Conservation (phyloP, 2,797 vertebrate species). For the Falco naumanni region DNA sequence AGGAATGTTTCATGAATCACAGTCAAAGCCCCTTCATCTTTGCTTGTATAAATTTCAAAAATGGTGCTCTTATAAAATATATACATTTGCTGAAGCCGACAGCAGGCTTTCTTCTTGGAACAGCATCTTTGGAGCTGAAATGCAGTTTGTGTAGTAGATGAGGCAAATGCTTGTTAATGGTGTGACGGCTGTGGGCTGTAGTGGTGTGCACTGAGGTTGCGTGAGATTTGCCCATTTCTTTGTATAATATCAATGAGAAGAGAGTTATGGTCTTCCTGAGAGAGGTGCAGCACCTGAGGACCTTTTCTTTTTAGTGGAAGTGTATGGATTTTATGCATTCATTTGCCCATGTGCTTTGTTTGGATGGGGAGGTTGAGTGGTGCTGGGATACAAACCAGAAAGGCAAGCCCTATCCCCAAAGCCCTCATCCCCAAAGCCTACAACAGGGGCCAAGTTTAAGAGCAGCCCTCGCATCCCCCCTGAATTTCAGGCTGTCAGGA, state of each 20-base stretch:
- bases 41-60: background rate
- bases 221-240: background rate
- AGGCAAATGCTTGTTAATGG: background rate
- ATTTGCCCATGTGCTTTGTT: fast-evolving
- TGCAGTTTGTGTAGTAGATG: background rate
- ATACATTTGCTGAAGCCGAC: fast-evolving
- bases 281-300: background rate
- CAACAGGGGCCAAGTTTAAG: background rate
- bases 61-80: background rate
- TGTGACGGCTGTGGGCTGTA: background rate
- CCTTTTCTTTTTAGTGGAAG: background rate
- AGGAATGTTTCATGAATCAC: conserved; percentile 25
- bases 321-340: background rate
- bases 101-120: background rate
- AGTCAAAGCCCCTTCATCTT: background rate
- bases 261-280: fast-evolving
- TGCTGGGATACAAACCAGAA: background rate
- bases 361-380: background rate
- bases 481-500: background rate
- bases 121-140: background rate
- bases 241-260: fast-evolving
- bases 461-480: background rate
- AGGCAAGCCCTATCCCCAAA: background rate
- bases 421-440: background rate
- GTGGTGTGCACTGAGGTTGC: background rate